Evolutionary conservation across 2,113 vertebrate genomes (phyloP).

Genomic region (Platycercus adscitus): DNA sequence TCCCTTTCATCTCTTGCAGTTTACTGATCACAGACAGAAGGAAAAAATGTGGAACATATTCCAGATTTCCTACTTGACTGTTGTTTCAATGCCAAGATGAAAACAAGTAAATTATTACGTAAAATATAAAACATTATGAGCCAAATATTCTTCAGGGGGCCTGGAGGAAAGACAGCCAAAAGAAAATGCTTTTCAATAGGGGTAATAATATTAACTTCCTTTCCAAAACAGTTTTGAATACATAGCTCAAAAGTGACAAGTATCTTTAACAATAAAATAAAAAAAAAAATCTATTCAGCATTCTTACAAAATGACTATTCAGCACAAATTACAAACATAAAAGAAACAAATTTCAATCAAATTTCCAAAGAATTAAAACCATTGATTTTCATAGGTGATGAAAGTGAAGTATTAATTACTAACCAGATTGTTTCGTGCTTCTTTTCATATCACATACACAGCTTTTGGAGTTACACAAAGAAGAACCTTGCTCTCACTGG

Average conservation of each 20-base stretch:
- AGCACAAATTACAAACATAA: neutral
- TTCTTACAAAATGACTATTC: neutral
- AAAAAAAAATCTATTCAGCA: neutral
- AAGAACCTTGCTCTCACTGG: neutral
- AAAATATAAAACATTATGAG: conserved; percentile 61
- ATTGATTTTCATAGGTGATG: neutral
- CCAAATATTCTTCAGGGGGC: conserved; percentile 19
- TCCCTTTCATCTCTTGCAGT: conserved; percentile 59
- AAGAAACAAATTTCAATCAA: neutral
- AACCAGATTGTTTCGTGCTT: neutral
- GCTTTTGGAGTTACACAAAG: neutral
- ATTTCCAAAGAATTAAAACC: neutral
- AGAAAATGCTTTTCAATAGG: conserved; percentile 3
- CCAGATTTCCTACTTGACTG: conserved; percentile 56
- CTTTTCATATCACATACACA: rapidly evolving
- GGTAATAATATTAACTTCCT: conserved; percentile 3
- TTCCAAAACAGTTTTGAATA: conserved; percentile 12
- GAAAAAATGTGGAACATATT: conserved; percentile 53
- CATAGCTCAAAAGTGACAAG: neutral
- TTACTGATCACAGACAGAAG: conserved; percentile 61
- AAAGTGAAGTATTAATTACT: neutral
- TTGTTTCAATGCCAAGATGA: conserved; percentile 39
- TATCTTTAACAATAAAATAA: neutral
- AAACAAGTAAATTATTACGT: conserved; percentile 62
- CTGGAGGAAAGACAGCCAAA: conserved; percentile 7